Evolutionary conservation across 92 coral and sea anemone genomes (phyloP).

Genomic region (Desmophyllum pertusum): DNA sequence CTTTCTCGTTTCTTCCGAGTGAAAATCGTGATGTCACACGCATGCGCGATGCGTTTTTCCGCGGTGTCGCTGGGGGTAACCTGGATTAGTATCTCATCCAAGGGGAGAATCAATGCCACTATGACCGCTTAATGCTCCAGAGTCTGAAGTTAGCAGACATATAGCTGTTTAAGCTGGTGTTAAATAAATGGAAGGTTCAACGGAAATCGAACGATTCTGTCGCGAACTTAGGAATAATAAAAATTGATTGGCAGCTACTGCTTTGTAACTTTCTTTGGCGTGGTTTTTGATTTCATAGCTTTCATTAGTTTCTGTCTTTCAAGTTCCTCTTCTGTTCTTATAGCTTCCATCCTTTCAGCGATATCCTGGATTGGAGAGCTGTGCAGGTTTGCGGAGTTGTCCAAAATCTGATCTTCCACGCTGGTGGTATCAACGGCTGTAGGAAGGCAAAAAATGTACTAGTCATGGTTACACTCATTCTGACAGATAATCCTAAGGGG

Average conservation of each 20-base stretch:
- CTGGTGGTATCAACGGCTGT: slow-evolving; percentile 42
- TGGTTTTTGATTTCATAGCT: slow-evolving; percentile 15
- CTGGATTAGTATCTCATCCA: neutral
- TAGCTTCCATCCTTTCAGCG: slow-evolving; percentile 21
- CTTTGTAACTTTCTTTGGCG: neutral
- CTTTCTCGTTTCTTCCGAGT: no score
- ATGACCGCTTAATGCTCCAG: no score
- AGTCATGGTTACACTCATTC: neutral
- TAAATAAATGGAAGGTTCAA: neutral
- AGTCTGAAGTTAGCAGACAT: neutral
- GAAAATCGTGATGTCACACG: no score
- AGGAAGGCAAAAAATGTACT: neutral
- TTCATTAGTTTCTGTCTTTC: slow-evolving; percentile 9
- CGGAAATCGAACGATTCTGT: neutral
- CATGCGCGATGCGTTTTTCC: no score
- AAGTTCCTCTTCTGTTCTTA: slow-evolving; percentile 13
- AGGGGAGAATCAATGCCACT: neutral
- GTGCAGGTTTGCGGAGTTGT: slow-evolving; percentile 45
- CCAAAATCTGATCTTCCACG: slow-evolving; percentile 53
- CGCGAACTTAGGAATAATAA: neutral
- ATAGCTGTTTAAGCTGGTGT: neutral
- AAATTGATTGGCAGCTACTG: neutral
- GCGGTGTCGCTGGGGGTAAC: no score
- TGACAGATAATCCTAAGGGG: neutral
- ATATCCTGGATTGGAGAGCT: slow-evolving; percentile 48